Conservation (phyloP, 2,888 invertebrate species). For the Cataglyphis altisquamis region DNA sequence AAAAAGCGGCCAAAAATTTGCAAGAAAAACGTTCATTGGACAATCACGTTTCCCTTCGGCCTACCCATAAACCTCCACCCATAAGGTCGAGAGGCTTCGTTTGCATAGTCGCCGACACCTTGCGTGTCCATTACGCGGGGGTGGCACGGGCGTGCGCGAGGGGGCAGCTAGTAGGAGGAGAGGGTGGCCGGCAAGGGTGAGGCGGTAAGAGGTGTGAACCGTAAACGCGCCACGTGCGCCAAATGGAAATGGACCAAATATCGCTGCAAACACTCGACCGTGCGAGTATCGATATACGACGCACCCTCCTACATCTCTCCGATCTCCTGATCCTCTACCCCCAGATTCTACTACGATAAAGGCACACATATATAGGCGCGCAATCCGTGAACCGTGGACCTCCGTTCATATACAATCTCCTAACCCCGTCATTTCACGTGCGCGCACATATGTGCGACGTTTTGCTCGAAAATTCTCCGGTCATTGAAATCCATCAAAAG, state of each 20-base stretch:
- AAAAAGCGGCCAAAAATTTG: constrained; percentile 41
- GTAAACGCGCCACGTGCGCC: constrained; percentile 85
- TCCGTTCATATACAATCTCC: constrained; percentile 65
- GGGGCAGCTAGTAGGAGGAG: constrained; percentile 43
- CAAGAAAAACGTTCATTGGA: constrained; percentile 50
- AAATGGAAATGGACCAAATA: constrained; percentile 86
- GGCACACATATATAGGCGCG: constrained; percentile 58
- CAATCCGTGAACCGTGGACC: constrained; percentile 35
- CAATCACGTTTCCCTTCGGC: constrained; percentile 59
- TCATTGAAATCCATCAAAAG: constrained; percentile 82
- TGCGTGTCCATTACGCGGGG: constrained; percentile 83
- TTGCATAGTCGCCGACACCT: constrained; percentile 83
- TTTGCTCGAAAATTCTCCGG: constrained; percentile 81
- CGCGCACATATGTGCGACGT: constrained; percentile 50
- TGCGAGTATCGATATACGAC: constrained; percentile 84
- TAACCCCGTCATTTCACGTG: constrained; percentile 34
- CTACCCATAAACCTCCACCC: constrained; percentile 63
- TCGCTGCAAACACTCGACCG: constrained; percentile 84
- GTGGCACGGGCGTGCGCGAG: constrained; percentile 59
- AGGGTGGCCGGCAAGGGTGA: constrained; percentile 60
- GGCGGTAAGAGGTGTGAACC: constrained; percentile 83
- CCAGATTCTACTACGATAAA: constrained; percentile 60
- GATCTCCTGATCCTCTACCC: constrained; percentile 68
- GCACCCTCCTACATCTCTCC: constrained; percentile 77
- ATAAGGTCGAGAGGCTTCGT: constrained; percentile 79